Conservation (phyloP, 2,888 invertebrate genomes). For the Microctonus aethiopoides region DNA sequence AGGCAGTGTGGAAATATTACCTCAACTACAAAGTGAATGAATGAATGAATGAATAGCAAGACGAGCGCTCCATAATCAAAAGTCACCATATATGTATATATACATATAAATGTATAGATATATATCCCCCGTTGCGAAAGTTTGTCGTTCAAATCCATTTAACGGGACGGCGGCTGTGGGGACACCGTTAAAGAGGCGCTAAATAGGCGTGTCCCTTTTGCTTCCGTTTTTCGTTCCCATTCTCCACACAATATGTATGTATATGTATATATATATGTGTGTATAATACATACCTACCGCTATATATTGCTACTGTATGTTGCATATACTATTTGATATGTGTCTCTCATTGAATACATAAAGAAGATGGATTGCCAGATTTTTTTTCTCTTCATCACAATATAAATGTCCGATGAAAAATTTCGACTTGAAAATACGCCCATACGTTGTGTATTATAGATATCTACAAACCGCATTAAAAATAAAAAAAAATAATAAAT, state of each 20-base stretch:
- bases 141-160: constrained; percentile 55
- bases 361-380: constrained; percentile 27
- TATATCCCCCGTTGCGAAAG: constrained; percentile 31
- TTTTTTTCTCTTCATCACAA: neutral
- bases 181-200: constrained; percentile 31
- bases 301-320: constrained; percentile 45
- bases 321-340: neutral
- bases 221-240: constrained; percentile 42
- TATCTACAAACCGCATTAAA: too few species aligned
- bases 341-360: constrained; percentile 6
- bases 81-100: constrained; percentile 1
- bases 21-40: neutral
- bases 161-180: constrained; percentile 37
- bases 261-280: neutral
- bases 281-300: constrained; percentile 46
- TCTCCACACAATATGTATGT: neutral
- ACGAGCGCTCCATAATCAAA: constrained; percentile 2
- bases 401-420: constrained; percentile 13
- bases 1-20: neutral
- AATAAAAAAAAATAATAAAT: too few species aligned
- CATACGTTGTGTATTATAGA: too few species aligned
- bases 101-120: too few species aligned
- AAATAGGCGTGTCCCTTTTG: constrained; percentile 53
- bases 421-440: neutral
- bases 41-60: neutral